Evolutionary conservation across 2,113 vertebrate genomes (phyloP).

Genomic region (Herpetotheres cachinnans): DNA sequence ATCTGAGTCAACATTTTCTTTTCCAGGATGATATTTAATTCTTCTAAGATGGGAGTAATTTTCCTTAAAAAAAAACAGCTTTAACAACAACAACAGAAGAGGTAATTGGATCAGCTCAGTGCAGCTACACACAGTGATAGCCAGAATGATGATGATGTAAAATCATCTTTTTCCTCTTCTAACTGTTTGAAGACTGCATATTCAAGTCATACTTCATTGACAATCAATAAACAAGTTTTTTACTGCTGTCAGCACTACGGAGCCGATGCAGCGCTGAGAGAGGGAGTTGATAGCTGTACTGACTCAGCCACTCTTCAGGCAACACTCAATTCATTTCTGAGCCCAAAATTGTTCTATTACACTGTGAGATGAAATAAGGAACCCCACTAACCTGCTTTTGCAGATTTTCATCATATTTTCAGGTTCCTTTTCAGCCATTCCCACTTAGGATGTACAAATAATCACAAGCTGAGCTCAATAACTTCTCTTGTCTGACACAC

Average conservation of each 20-base stretch:
- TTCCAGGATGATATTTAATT: neutral
- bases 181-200: neutral
- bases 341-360: neutral
- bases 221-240: constrained; percentile 27
- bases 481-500: neutral
- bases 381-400: neutral
- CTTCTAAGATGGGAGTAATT: neutral
- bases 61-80: neutral
- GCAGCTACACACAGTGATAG: neutral
- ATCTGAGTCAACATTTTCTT: neutral
- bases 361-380: neutral
- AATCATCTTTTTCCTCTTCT: neutral
- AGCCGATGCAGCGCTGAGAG: neutral
- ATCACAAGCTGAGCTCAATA: neutral
- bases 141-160: neutral
- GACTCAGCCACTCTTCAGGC: neutral
- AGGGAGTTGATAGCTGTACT: neutral
- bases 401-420: neutral
- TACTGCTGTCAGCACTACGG: constrained; percentile 2
- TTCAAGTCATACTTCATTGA: neutral
- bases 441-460: neutral
- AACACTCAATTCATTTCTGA: constrained; percentile 13
- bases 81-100: neutral
- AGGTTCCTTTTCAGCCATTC: neutral
- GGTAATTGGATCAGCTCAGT: neutral